Base-by-base conservation (phyloP, 2,113 vertebrate species). In the Calyptommatus sinebrachiatus region DNA sequence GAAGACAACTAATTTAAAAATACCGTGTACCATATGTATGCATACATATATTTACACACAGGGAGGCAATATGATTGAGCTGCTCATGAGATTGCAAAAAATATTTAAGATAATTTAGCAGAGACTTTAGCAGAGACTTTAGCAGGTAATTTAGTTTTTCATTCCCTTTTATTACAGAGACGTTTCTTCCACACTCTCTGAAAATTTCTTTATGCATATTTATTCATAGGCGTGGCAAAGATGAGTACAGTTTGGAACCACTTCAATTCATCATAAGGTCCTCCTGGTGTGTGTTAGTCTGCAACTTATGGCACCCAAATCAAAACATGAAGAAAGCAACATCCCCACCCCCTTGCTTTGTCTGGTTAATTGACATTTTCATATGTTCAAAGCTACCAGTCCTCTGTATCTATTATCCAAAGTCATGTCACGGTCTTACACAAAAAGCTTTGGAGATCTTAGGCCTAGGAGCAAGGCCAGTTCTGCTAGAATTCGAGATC, bases 11-110 rank as follows among this genome's bases (percentile, higher is more conserved):
- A 89, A 88, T 87, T 82, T 74, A 85, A 85, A 84, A 5, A 74
- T 77, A 12, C 20, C 8, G 2, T 53, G 84, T 45, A 67, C 74
- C 46, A 24, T 75, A 87, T 70, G 82, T 78, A 46, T 81, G 28
- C 18, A 18, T 18, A 57, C 2, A 57, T 18, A 57, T 18, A 57
- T 18, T 18, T 57, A 61, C 63, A 70, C 88, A 79, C 79, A 41
- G 24, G 77, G 83, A 88, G 26, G 46, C 62, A 82, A 80, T 85
- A 84, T 86, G 88, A 87, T 31, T 85, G 3, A 45, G 90, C 73
- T 79, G 28, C n/a, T 46, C 88, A 82, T 67, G 31, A 80, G 68
- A 63, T 83, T 70, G 73, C 48, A 79, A 50, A 75, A 85, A 63
- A 80, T 79, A 29, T 77, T 90, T 78, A 82, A 75, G 29, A 75